Percentiles rank a stretch among this genome's conserved stretches.
Conservation (phyloP, 2,888 invertebrate genomes). For the Cerastis rubricosa region DNA sequence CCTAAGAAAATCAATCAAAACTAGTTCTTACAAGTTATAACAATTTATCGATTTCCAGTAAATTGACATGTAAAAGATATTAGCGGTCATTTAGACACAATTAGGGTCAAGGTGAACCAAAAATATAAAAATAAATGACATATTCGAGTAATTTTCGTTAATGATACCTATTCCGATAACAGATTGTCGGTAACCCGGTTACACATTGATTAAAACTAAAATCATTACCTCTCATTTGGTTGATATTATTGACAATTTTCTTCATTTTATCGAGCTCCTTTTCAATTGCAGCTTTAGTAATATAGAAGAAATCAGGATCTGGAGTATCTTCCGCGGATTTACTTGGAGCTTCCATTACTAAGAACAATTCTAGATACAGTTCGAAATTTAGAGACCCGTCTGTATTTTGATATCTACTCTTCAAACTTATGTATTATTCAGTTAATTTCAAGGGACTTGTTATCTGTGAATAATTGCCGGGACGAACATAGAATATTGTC, state of each 20-base stretch:
- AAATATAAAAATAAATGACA: background rate
- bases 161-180: background rate
- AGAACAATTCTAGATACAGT: conserved; percentile 40
- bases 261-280: conserved; percentile 80
- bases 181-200: conserved; percentile 25
- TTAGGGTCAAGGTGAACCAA: background rate
- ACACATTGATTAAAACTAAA: background rate
- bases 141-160: conserved; percentile 4
- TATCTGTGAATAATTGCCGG: conserved; percentile 42
- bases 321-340: conserved; percentile 67
- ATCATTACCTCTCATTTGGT: conserved; percentile 79
- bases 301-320: conserved; percentile 77
- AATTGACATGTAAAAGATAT: conserved; percentile 7
- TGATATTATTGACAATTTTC: conserved; percentile 81
- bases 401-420: conserved; percentile 32
- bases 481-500: conserved; percentile 32
- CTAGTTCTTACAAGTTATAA: conserved; percentile 1
- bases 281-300: conserved; percentile 75
- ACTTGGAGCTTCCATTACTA: conserved; percentile 67
- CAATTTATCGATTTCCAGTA: background rate
- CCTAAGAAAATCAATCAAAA: background rate
- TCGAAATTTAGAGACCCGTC: conserved; percentile 19
- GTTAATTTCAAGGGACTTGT: conserved; percentile 38
- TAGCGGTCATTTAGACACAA: conserved; percentile 11
- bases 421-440: conserved; percentile 60